These are phyloP conservation scores for Chaetophractus vellerosus DNA, from an alignment of 2,797 vertebrate species.

Conservation along the genomic window DNA sequence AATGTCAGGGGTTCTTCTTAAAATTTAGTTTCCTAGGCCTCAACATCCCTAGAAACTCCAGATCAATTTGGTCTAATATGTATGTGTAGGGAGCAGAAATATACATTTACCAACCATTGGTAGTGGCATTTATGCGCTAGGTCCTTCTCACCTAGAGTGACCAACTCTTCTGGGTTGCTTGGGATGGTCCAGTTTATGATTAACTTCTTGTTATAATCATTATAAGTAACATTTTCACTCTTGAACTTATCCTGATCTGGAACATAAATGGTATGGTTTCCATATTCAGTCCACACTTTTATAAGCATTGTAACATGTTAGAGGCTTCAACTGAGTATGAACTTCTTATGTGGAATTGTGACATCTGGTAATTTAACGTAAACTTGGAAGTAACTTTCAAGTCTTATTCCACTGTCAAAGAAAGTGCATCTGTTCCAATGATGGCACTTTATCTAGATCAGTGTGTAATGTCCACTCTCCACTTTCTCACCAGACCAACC, in stretches of 20 bases:
- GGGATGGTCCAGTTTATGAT: neutral
- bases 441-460: neutral
- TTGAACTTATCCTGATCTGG: constrained; percentile 43
- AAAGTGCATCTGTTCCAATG: neutral
- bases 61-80: neutral
- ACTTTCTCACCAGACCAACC: neutral
- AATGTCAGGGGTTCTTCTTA: neutral
- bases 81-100: neutral
- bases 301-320: neutral
- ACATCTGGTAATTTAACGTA: neutral
- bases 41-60: neutral
- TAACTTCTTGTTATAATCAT: neutral
- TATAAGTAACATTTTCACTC: neutral
- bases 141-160: neutral
- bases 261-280: neutral
- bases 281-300: neutral
- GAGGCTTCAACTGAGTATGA: neutral
- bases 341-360: neutral
- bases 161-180: neutral
- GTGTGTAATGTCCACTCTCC: neutral
- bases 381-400: neutral
- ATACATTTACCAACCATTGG: neutral
- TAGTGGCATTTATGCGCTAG: neutral
- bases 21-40: neutral
- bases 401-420: neutral